Evolutionary conservation across 2,113 vertebrate species (phyloP).

Genomic region (Tupaia chinensis): DNA sequence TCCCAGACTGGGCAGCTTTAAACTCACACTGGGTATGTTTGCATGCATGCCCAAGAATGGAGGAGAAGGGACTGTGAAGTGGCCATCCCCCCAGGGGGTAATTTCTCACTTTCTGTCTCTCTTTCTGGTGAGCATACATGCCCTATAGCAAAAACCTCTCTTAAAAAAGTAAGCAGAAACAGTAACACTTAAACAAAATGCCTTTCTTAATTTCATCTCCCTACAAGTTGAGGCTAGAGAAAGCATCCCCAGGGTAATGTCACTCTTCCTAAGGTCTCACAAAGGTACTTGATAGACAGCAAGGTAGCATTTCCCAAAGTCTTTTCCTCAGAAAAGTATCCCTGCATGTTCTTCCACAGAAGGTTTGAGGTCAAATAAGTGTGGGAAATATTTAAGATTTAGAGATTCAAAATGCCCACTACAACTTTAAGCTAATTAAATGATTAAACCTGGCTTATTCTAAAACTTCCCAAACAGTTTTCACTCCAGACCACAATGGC

Average conservation of each 20-base stretch:
- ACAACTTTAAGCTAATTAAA: background rate
- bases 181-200: background rate
- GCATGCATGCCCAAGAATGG: no score
- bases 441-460: slow-evolving; percentile 6
- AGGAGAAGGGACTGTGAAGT: no score
- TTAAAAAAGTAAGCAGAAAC: no score
- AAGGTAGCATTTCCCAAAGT: background rate
- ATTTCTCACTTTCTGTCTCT: no score
- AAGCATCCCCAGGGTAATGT: background rate
- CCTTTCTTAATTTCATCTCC: background rate
- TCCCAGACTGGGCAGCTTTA: no score
- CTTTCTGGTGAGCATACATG: background rate
- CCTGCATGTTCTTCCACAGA: background rate
- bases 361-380: background rate
- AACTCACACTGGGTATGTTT: no score
- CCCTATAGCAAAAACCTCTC: background rate
- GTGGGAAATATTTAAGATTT: background rate
- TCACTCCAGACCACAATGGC: background rate
- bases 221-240: background rate
- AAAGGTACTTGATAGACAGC: background rate
- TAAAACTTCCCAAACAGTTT: background rate
- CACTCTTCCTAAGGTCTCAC: background rate
- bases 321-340: background rate
- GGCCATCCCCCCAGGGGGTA: no score
- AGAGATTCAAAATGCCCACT: background rate